A percentile compares a stretch with the other conserved stretches of the same genome.
Evolutionary conservation across 1,140 invertebrate species (phyloP).

Genomic region (Dendroctonus ponderosae): DNA sequence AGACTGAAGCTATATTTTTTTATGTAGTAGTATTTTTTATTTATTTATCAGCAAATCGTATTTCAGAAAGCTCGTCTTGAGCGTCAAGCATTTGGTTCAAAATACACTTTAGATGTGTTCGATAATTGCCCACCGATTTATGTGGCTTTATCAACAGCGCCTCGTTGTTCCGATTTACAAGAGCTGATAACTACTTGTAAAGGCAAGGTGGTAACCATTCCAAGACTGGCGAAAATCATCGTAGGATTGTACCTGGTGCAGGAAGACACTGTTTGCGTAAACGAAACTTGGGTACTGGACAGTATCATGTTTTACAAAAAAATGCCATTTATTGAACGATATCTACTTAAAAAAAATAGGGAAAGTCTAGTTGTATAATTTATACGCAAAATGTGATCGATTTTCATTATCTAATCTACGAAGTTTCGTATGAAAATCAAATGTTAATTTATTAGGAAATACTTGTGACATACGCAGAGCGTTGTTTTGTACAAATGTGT

Average conservation of each 20-base stretch:
- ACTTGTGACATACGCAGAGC: too few species aligned
- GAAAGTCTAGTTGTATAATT: conserved; percentile 10
- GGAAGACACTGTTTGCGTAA: conserved; percentile 48
- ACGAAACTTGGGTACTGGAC: conserved; percentile 55
- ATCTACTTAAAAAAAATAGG: conserved; percentile 20
- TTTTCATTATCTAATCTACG: too few species aligned
- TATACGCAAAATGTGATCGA: too few species aligned
- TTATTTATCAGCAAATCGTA: conserved; percentile 13
- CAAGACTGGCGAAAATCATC: conserved; percentile 51
- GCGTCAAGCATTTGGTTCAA: conserved; percentile 54
- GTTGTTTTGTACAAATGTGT: too few species aligned
- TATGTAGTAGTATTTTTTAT: too few species aligned
- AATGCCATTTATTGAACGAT: conserved; percentile 38
- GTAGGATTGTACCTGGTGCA: conserved; percentile 50
- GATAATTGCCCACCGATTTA: conserved; percentile 52
- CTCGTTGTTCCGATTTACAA: conserved; percentile 50
- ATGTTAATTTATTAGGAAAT: too few species aligned
- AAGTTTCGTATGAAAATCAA: too few species aligned
- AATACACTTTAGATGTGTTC: conserved; percentile 55
- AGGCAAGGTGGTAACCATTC: conserved; percentile 49
- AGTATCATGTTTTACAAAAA: conserved; percentile 41
- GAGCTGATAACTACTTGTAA: conserved; percentile 54
- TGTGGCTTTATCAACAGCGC: conserved; percentile 48
- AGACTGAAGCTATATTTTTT: too few species aligned
- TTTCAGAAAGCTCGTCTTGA: conserved; percentile 53